Percentiles rank a stretch among this genome's conserved stretches.
phyloP scores from a whole-genome alignment of 2,888 invertebrate genomes.

The Gryllus longicercus region DNA sequence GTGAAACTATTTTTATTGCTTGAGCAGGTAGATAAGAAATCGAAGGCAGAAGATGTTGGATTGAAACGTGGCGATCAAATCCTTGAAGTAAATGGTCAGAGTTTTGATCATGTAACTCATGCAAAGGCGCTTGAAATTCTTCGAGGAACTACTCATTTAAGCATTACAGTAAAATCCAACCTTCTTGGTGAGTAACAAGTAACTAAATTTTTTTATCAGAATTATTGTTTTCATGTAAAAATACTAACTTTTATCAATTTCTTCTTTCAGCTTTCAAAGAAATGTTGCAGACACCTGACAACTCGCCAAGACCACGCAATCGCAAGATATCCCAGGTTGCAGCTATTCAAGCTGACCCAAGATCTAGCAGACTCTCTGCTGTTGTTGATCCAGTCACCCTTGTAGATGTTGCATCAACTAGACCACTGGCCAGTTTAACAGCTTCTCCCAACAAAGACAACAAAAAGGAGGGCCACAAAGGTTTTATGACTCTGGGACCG shows the following conservation, averaged over 20 bases:
- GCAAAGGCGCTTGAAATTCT: conserved; percentile 90
- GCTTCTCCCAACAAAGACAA: conserved; percentile 63
- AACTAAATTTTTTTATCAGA: background rate
- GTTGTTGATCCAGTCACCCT: conserved; percentile 45
- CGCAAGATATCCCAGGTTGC: conserved; percentile 53
- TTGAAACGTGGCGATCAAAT: conserved; percentile 97
- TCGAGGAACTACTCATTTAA: conserved; percentile 89
- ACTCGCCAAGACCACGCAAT: conserved; percentile 71
- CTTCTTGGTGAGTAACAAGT: conserved; percentile 61
- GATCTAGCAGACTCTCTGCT: conserved; percentile 74
- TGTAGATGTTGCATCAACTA: conserved; percentile 29
- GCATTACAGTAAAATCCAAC: conserved; percentile 96
- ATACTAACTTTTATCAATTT: conserved; percentile 38
- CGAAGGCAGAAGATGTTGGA: conserved; percentile 93
- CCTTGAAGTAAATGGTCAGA: conserved; percentile 95
- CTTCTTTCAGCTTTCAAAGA: conserved; percentile 59
- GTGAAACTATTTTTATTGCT: background rate
- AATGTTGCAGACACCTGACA: conserved; percentile 72
- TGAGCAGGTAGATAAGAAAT: conserved; percentile 73
- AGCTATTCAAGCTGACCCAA: conserved; percentile 57
- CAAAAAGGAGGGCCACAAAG: conserved; percentile 46
- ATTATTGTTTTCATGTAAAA: background rate
- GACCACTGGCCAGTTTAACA: conserved; percentile 45
- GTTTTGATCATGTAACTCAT: conserved; percentile 89
- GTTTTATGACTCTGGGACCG: conserved; percentile 86